Evolutionary conservation across 2,888 invertebrate genomes (phyloP).

Genomic region (Julus scandinavius): DNA sequence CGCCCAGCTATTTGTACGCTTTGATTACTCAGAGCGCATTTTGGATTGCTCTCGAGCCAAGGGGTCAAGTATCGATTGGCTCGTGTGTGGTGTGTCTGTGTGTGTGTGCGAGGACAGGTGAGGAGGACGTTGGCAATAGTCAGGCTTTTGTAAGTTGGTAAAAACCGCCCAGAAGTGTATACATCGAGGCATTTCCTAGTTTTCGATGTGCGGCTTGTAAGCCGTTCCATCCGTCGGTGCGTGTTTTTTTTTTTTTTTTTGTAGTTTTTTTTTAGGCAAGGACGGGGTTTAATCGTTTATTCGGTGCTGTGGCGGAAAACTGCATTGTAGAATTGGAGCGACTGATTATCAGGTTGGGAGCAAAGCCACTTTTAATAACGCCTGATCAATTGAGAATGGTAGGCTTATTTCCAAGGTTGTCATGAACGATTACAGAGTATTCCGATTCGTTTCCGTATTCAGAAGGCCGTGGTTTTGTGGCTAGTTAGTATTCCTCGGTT

Average conservation of each 20-base stretch:
- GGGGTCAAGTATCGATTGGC: constrained; percentile 21
- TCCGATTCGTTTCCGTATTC: neutral
- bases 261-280: neutral
- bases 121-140: neutral
- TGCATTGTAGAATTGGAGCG: constrained; percentile 19
- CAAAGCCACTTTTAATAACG: neutral
- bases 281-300: neutral
- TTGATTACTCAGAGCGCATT: constrained; percentile 1
- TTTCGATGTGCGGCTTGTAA: neutral
- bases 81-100: neutral
- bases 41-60: constrained; percentile 3
- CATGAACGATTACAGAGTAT: neutral
- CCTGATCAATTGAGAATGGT: neutral
- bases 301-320: neutral
- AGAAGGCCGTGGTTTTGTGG: neutral
- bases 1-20: constrained; percentile 19
- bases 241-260: neutral
- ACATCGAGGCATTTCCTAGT: neutral
- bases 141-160: neutral
- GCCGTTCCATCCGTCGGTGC: neutral
- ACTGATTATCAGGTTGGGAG: constrained; percentile 10
- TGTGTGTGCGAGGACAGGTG: neutral
- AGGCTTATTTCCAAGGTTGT: constrained; percentile 17
- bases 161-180: neutral
- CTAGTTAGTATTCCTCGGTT: neutral